Evolutionary conservation across 2,888 invertebrate genomes (phyloP).

Genomic region (Eugnorisma glareosa): DNA sequence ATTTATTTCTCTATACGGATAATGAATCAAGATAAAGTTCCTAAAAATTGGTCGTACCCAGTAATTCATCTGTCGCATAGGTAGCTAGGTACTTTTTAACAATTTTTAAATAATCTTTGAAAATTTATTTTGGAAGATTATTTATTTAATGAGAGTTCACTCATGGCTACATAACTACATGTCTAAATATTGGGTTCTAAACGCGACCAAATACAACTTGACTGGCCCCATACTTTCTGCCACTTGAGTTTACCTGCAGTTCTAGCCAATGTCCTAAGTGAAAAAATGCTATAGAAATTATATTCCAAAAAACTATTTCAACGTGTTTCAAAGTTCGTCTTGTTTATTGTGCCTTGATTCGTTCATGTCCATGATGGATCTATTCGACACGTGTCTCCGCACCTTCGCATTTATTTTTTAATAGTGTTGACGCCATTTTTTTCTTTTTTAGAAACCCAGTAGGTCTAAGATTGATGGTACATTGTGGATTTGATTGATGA

Average conservation of each 20-base stretch:
- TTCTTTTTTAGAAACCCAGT: conserved; percentile 53
- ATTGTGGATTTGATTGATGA: conserved; percentile 48
- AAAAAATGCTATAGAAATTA: not conserved
- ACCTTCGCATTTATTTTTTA: conserved; percentile 58
- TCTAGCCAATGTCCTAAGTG: not conserved
- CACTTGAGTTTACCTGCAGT: not conserved
- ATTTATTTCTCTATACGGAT: conserved; percentile 1
- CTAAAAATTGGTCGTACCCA: not conserved
- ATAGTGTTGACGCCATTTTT: conserved; percentile 53
- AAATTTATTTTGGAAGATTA: not conserved
- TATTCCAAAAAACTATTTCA: conserved; percentile 29
- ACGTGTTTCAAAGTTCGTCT: not conserved
- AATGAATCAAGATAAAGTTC: not conserved
- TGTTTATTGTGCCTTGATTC: conserved; percentile 38
- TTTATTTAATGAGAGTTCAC: not conserved
- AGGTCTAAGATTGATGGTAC: conserved; percentile 60
- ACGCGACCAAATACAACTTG: not conserved
- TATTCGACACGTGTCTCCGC: conserved; percentile 56
- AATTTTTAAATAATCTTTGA: not conserved
- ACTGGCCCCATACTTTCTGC: not conserved
- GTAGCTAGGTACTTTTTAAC: not conserved
- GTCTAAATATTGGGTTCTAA: not conserved
- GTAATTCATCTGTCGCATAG: not conserved
- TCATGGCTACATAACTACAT: not conserved
- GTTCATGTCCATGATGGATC: conserved; percentile 58